A percentile compares a stretch with the other conserved stretches of the same genome.
Conservation (phyloP, 2,888 invertebrate species). For the Meganola albula region DNA sequence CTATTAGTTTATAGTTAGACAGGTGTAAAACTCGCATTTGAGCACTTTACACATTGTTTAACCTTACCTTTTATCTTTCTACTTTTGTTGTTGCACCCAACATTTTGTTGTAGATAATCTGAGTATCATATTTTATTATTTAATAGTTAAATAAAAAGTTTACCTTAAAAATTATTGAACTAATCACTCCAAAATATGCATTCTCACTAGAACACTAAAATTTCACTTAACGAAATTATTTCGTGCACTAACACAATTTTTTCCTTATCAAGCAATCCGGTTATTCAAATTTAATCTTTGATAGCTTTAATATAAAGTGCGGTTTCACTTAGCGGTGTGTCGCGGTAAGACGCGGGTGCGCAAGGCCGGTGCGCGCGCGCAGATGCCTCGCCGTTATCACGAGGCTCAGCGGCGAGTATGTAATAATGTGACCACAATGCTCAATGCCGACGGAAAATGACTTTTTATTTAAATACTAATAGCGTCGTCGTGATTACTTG, state of each 20-base stretch:
- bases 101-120: no score
- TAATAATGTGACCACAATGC: slow-evolving; percentile 27
- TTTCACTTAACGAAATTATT: slow-evolving; percentile 23
- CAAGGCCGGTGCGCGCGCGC: slow-evolving; percentile 55
- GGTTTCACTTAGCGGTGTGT: slow-evolving; percentile 10
- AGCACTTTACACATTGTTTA: no score
- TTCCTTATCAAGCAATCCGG: slow-evolving; percentile 18
- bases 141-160: no score
- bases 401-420: slow-evolving; percentile 30
- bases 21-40: no score
- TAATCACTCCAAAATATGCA: slow-evolving; percentile 5
- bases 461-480: slow-evolving; percentile 20
- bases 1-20: no score
- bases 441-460: slow-evolving; percentile 17
- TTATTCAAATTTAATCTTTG: slow-evolving; percentile 21
- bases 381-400: slow-evolving; percentile 62
- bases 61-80: no score
- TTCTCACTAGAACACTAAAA: slow-evolving; percentile 16
- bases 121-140: no score
- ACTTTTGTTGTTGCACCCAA: no score
- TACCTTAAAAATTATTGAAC: slow-evolving; percentile 17
- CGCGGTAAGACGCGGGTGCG: slow-evolving; percentile 46
- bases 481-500: no score
- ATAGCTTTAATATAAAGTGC: slow-evolving; percentile 15
- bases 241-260: slow-evolving; percentile 20